A percentile compares a stretch with the other conserved stretches of the same genome.
phyloP scores from a whole-genome alignment of 2,888 invertebrate species.

The Siphlonurus alternatus region DNA sequence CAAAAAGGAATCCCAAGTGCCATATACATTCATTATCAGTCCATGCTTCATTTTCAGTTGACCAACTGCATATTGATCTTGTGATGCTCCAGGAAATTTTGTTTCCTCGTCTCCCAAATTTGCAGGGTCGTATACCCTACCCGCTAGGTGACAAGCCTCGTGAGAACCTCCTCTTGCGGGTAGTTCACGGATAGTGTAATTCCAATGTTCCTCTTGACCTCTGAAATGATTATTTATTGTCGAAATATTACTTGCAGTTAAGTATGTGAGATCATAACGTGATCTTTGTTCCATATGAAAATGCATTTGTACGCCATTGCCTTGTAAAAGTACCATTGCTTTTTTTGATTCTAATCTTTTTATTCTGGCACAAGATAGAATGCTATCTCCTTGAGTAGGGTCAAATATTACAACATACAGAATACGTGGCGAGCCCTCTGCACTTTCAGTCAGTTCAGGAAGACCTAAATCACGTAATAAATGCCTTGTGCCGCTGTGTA shows the following conservation, averaged over 20 bases:
- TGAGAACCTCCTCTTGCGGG: background rate
- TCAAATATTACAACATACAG: slow-evolving; percentile 72
- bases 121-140: background rate
- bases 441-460: slow-evolving; percentile 42
- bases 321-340: background rate
- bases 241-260: slow-evolving; percentile 22
- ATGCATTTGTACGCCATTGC: background rate
- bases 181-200: background rate
- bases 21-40: background rate
- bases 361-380: slow-evolving; percentile 69
- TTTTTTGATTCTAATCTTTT: slow-evolving; percentile 4
- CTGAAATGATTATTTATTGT: slow-evolving; percentile 24
- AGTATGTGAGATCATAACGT: slow-evolving; percentile 67
- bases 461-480: background rate
- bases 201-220: slow-evolving; percentile 24
- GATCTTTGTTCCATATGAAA: slow-evolving; percentile 42
- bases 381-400: slow-evolving; percentile 52
- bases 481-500: slow-evolving; percentile 20
- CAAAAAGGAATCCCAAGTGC: slow-evolving; percentile 58
- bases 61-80: slow-evolving; percentile 80
- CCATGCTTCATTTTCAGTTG: slow-evolving; percentile 19
- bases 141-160: background rate
- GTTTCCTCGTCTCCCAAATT: background rate
- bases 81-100: slow-evolving; percentile 41
- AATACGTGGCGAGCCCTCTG: slow-evolving; percentile 43